Conservation (phyloP, 2,113 vertebrate species). For the Petrocephalus zakoni region DNA sequence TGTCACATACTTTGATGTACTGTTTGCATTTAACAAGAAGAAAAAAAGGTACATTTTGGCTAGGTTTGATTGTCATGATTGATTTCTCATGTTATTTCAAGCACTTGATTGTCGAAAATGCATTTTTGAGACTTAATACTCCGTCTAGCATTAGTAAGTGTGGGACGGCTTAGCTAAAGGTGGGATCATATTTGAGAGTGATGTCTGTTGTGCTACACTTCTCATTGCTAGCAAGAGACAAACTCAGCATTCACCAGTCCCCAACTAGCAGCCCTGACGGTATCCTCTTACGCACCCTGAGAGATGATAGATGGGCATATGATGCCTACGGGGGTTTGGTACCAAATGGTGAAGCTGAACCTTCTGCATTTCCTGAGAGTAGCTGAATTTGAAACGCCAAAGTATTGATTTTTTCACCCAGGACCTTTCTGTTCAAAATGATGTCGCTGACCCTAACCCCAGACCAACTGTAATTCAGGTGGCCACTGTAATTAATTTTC, state of each 20-base stretch:
- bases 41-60: conserved; percentile 17
- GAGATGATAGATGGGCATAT: not conserved
- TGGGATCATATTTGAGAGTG: not conserved
- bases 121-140: not conserved
- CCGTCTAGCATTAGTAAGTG: not conserved
- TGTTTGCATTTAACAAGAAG: not conserved
- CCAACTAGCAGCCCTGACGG: not conserved
- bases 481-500: not conserved
- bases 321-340: not conserved
- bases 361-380: not conserved
- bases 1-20: conserved; percentile 42
- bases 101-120: not conserved
- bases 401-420: not conserved
- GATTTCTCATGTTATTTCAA: not conserved
- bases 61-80: not conserved
- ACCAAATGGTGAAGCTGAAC: not conserved
- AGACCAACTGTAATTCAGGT: not conserved
- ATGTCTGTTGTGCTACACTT: not conserved
- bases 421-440: not conserved
- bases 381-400: not conserved
- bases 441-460: not conserved
- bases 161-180: not conserved
- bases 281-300: not conserved
- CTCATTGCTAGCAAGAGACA: not conserved
- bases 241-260: not conserved